These are phyloP conservation scores for Tetramorium alpestre DNA, from an alignment of 1,140 invertebrate genomes.

Conservation along the genomic window DNA sequence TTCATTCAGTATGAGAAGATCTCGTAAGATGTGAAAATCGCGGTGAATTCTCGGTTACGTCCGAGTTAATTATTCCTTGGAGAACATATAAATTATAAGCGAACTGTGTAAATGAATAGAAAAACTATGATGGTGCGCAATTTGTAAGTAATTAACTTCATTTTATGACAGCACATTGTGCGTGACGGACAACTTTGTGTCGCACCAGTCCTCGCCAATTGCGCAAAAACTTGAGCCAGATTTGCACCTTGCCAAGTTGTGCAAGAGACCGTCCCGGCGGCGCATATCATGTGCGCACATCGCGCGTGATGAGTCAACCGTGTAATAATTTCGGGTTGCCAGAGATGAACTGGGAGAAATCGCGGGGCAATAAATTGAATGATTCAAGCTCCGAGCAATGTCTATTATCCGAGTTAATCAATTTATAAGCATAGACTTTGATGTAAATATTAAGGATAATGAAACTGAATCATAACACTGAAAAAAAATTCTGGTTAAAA, in stretches of 20 bases:
- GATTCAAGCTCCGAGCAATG: not conserved
- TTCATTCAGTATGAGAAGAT: not conserved
- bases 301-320: constrained; percentile 56
- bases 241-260: constrained; percentile 73
- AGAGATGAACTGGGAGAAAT: not conserved
- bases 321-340: constrained; percentile 58
- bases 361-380: constrained; percentile 1
- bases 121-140: not conserved
- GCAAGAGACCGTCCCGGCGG: constrained; percentile 33
- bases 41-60: not conserved
- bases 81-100: not conserved
- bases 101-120: not conserved
- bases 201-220: constrained; percentile 54
- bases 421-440: not conserved
- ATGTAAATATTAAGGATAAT: not conserved
- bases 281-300: not conserved
- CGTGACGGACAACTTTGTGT: constrained; percentile 31
- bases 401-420: not conserved
- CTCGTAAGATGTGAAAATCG: not conserved
- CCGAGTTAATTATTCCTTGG: not conserved
- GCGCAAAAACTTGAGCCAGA: constrained; percentile 71
- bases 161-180: not conserved
- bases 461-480: too few relatives aligned
- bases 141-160: constrained; percentile 8
- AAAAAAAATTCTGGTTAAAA: too few relatives aligned